phyloP scores from a whole-genome alignment of 1,140 invertebrate species.

The Diprion similis region DNA sequence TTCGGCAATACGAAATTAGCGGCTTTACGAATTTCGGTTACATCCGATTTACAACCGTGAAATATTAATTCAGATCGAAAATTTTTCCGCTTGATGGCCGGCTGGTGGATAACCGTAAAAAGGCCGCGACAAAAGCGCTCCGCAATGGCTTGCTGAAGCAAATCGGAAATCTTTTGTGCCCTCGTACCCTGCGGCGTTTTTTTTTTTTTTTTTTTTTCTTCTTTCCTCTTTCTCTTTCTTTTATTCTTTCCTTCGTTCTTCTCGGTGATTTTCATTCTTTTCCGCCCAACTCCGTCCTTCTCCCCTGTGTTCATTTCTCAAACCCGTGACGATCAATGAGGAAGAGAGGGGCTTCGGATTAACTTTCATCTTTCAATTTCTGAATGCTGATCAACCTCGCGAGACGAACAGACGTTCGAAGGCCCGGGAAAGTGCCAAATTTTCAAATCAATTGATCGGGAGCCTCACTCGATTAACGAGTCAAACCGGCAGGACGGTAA shows the following conservation, averaged over 20 bases:
- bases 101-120: not conserved
- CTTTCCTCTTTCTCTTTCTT: constrained; percentile 12
- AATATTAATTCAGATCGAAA: not conserved
- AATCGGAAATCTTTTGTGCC: constrained; percentile 5
- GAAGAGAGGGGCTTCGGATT: not conserved
- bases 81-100: not conserved
- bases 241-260: constrained; percentile 2
- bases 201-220: constrained; percentile 11
- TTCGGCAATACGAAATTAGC: no score
- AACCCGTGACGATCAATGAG: not conserved
- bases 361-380: not conserved
- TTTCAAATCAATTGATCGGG: not conserved
- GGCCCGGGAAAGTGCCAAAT: not conserved
- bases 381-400: no score
- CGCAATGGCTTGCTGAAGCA: not conserved
- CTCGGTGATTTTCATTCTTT: constrained; percentile 13
- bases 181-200: not conserved
- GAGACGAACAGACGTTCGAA: not conserved
- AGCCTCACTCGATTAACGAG: not conserved
- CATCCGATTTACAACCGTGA: not conserved
- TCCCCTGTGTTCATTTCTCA: no score
- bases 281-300: no score
- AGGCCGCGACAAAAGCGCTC: not conserved
- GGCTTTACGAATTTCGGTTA: no score
- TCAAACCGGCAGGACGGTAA: no score